These are phyloP conservation scores for Percina caprodes DNA, from an alignment of 2,113 vertebrate species.

Conservation along the genomic window DNA sequence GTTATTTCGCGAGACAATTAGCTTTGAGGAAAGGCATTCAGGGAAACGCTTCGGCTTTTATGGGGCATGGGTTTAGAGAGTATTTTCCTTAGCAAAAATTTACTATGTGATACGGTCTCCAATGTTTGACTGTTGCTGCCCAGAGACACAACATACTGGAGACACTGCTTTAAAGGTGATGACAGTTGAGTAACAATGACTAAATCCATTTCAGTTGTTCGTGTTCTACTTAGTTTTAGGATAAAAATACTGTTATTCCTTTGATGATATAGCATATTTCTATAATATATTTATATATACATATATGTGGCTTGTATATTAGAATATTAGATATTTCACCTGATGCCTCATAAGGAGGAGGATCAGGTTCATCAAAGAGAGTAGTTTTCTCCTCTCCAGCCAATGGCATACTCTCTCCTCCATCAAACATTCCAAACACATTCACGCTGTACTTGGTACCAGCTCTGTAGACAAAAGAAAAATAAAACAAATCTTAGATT, in stretches of 20 bases:
- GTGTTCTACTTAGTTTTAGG: background rate
- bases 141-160: constrained; percentile 41
- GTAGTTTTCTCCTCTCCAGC: constrained; percentile 98
- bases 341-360: constrained; percentile 55
- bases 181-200: constrained; percentile 15
- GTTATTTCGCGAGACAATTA: constrained; percentile 63
- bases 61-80: constrained; percentile 7
- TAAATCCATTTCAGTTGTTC: background rate
- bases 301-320: background rate
- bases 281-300: background rate
- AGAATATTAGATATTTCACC: constrained; percentile 67
- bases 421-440: constrained; percentile 97
- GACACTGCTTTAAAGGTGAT: constrained; percentile 23
- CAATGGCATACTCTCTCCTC: constrained; percentile 94
- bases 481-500: background rate
- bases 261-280: background rate
- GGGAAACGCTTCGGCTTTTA: constrained; percentile 67
- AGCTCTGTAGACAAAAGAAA: constrained; percentile 84
- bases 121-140: constrained; percentile 42
- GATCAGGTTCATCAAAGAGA: constrained; percentile 87
- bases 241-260: constrained; percentile 4
- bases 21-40: constrained; percentile 66
- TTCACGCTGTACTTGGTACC: constrained; percentile 95
- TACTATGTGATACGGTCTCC: constrained; percentile 45
- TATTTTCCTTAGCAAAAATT: constrained; percentile 55